Evolutionary conservation across 64 coral and sea anemone genomes (phyloP), one percentile per base, ranked within the genome.

Genomic region (Stichodactyla mertensii): DNA sequence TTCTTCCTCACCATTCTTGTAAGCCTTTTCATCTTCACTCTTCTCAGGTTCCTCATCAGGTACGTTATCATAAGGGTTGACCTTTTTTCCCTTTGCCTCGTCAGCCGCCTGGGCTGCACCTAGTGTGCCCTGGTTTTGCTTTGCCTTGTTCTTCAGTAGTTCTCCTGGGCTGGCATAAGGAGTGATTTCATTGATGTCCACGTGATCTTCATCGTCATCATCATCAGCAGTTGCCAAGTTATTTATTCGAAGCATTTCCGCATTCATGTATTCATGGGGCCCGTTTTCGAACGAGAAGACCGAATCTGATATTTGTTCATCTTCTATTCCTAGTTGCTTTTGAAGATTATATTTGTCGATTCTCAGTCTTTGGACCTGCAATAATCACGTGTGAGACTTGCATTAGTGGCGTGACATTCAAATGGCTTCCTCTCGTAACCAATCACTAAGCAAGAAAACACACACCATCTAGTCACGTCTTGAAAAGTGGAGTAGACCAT

Each of bases 131-230:
- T 86, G 67, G 52, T 85, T 83, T 28, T 93, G 88, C 71, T 83
- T 55, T 9, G 87, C 12, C 36, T 82, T 92, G 4, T 90, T 92
- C 56, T 88, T 80, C 51, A 96, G 18, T 14, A 96, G 71, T 16
- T 91, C 91, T 54, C 94, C 94, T 88, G 94, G 94, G 70, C 91
- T 64, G 10, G 91, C 91, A 74, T 92, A 96, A 12, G 94, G 94
- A 59, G 88, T 92, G 61, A 93, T 96, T 4, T 96, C 85, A 6
- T 85, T 87, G 84, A 96, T 78, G 70, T 96, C 94, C 60, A 96
- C 74, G 12, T 92, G 88, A 64, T 96, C 94, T 36, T 96, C 94
- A 54, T 96, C 91, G 52, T 95, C 93, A 87, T 74, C 92, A 6
- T 89, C 90, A 64, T 85, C 60, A n/a, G 19, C 55, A 2, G 55